These are phyloP conservation scores for Chlamydotis undulata DNA, from an alignment of 2,113 vertebrate genomes.

Conservation along the genomic window DNA sequence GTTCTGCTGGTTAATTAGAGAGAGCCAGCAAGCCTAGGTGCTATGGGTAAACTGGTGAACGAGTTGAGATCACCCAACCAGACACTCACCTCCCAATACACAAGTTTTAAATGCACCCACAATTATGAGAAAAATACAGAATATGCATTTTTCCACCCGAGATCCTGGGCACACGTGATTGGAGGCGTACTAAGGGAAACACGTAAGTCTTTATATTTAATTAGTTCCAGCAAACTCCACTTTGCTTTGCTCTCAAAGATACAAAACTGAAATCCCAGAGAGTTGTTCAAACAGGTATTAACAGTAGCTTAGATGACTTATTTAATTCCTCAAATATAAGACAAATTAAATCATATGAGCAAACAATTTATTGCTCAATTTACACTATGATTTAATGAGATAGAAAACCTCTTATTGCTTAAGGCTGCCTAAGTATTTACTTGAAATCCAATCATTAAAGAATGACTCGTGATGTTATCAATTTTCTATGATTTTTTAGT, in stretches of 20 bases:
- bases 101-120: not conserved
- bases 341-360: not conserved
- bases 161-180: not conserved
- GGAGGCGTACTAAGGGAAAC: not conserved
- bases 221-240: slow-evolving; percentile 3
- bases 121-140: not conserved
- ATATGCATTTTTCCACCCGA: not conserved
- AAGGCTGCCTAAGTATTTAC: slow-evolving; percentile 27
- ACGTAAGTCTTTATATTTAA: not conserved
- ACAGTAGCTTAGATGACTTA: not conserved
- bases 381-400: slow-evolving; percentile 12
- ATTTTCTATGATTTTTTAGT: not conserved
- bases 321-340: slow-evolving; percentile 43
- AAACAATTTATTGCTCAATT: slow-evolving; percentile 27
- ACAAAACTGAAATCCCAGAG: not conserved
- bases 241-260: not conserved
- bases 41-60: not conserved
- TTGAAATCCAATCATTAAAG: slow-evolving; percentile 6
- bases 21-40: not conserved
- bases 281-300: slow-evolving; percentile 26
- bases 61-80: not conserved
- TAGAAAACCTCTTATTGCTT: slow-evolving; percentile 34
- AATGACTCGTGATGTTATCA: not conserved
- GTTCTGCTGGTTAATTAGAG: slow-evolving; percentile 26
- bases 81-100: not conserved